These are phyloP conservation scores for Lepus americanus DNA, from an alignment of 2,113 vertebrate species.

Conservation along the genomic window DNA sequence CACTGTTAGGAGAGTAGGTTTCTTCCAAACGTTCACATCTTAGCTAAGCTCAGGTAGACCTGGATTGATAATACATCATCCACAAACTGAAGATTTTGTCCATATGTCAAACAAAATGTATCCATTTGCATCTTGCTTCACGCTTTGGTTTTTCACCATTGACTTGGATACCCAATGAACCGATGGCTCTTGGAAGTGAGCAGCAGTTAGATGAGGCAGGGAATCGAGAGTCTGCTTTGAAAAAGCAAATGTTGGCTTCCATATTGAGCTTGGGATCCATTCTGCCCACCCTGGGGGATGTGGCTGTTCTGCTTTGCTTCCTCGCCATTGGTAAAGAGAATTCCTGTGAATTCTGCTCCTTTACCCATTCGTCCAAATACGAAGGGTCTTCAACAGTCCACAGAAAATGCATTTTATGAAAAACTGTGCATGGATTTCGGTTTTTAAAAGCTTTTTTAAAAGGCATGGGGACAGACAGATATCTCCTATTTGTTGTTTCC, in stretches of 20 bases:
- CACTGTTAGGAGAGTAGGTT: not conserved
- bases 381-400: no score
- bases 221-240: not conserved
- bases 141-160: not conserved
- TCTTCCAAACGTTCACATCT: not conserved
- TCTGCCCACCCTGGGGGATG: not conserved
- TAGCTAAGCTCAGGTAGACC: not conserved
- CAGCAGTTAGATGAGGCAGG: fast-evolving
- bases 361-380: fast-evolving
- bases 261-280: fast-evolving
- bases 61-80: not conserved
- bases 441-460: no score
- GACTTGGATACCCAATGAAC: not conserved
- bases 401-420: no score
- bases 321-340: not conserved
- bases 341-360: not conserved
- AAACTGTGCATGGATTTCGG: no score
- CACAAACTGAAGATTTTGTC: not conserved
- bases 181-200: fast-evolving
- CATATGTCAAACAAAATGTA: not conserved
- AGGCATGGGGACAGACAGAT: no score
- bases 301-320: not conserved
- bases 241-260: not conserved
- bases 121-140: not conserved
- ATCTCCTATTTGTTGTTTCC: no score